phyloP scores from a whole-genome alignment of 2,113 vertebrate species.

The Chroicocephalus ridibundus region DNA sequence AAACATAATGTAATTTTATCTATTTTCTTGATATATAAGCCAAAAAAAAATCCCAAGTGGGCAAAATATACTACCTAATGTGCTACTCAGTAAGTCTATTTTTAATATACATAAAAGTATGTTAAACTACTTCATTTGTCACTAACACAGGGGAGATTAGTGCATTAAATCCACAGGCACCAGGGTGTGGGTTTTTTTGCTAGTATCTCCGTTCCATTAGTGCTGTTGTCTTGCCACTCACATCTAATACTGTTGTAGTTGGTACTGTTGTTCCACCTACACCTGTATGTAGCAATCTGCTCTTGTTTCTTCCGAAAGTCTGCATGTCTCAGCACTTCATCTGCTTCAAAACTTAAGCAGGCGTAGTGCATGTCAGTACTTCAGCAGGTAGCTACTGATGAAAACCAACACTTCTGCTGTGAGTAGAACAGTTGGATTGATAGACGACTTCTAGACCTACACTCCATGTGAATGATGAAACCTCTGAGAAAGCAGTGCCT shows the following conservation, averaged over 20 bases:
- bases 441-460: not conserved
- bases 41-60: not conserved
- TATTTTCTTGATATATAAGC: not conserved
- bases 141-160: not conserved
- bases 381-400: not conserved
- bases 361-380: rapidly evolving
- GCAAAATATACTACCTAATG: not conserved
- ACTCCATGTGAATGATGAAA: not conserved
- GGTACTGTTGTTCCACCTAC: not conserved
- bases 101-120: not conserved
- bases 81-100: not conserved
- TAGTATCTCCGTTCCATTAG: not conserved
- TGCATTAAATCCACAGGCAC: not conserved
- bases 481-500: not conserved
- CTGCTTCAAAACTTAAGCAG: not conserved
- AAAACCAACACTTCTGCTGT: not conserved
- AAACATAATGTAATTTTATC: not conserved
- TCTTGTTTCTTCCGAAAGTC: not conserved
- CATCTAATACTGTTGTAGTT: not conserved
- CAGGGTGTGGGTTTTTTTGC: rapidly evolving
- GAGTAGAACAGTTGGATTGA: not conserved
- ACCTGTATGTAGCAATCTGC: rapidly evolving
- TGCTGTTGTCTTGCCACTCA: not conserved
- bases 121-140: not conserved
- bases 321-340: not conserved